phyloP scores from a whole-genome alignment of 2,888 invertebrate genomes.

The Tenthredo mesomela region DNA sequence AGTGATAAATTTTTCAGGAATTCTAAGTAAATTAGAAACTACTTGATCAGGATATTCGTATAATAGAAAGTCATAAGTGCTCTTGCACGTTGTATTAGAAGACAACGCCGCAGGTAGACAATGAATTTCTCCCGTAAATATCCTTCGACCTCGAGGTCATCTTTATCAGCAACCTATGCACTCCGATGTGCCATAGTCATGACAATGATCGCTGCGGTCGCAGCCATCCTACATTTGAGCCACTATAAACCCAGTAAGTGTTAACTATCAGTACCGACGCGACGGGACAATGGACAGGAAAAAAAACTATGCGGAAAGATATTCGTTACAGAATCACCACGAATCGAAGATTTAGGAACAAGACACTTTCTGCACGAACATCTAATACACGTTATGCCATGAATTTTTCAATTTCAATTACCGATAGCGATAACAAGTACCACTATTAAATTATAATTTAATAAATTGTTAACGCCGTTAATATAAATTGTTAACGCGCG shows the following conservation, averaged over 20 bases:
- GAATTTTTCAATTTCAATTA: not conserved
- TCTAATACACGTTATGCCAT: not conserved
- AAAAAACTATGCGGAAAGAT: not conserved
- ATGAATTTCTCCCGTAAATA: conserved; percentile 62
- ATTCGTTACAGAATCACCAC: not conserved
- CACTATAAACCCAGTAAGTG: conserved; percentile 75
- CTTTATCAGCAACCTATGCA: conserved; percentile 64
- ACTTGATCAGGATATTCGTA: not conserved
- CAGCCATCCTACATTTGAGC: conserved; percentile 73
- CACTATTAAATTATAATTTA: not conserved
- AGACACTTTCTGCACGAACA: not conserved
- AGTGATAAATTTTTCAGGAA: conserved; percentile 17
- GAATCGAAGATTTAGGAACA: not conserved
- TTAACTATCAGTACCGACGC: not conserved
- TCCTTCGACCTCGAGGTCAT: conserved; percentile 47
- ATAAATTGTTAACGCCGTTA: too few species aligned
- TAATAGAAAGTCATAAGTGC: conserved; percentile 20
- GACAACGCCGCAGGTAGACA: conserved; percentile 66
- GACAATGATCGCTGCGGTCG: conserved; percentile 71
- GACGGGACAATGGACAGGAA: not conserved
- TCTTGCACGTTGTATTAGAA: conserved; percentile 64
- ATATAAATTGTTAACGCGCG: too few species aligned
- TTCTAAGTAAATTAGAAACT: conserved; percentile 43
- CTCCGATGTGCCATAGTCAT: conserved; percentile 69
- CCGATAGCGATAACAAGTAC: too few species aligned